Evolutionary conservation across 2,888 invertebrate genomes (phyloP), one percentile per base, ranked within the genome.

Genomic region (Criorhina ranunculi): DNA sequence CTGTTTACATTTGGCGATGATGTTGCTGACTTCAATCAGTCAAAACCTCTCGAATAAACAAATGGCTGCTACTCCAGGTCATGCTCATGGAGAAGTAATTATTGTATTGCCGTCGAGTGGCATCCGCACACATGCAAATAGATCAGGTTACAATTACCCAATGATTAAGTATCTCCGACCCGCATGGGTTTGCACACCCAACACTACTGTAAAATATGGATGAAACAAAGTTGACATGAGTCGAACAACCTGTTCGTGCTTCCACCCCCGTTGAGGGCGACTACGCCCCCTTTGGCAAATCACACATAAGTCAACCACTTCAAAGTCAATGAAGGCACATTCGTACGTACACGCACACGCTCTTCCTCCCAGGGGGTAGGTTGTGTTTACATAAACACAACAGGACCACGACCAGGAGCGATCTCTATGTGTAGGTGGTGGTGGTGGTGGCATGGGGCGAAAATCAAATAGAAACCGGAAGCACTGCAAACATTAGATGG

Each of bases 261-360:
- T 55, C 42, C 76, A 80, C 42, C 66, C 69, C 53, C 6, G 42
- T 33, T 55, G 35, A 62, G 66, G 59, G 55, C 42, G 66, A 66
- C 51, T 49, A 85, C 85, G 79, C 85, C 85, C 78, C 75, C 79
- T 80, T 57, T 64, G 79, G 70, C 85, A 85, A 85, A 85, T 85
- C 86, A 86, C 86, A 86, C 81, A 86, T 81, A 86, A 81, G 86
- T 86, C 86, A 86, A 86, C 81, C 86, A 86, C 86, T 86, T 86
- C 81, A 81, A 86, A 86, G 86, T 81, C 86, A 86, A 86, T 81
- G 76, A 86, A 67, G 62, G 72, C 76, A 77, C 66, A 76, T 67
- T 80, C 72, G 37, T 64, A 33, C 55, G 64, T 40, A 42, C 49
- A 80, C 75, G 75, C 57, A 75, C 49, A 49, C 69, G 62, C 42